These are phyloP conservation scores for Pseudanteris insignis DNA, from an alignment of 2,888 invertebrate species.

Conservation along the genomic window DNA sequence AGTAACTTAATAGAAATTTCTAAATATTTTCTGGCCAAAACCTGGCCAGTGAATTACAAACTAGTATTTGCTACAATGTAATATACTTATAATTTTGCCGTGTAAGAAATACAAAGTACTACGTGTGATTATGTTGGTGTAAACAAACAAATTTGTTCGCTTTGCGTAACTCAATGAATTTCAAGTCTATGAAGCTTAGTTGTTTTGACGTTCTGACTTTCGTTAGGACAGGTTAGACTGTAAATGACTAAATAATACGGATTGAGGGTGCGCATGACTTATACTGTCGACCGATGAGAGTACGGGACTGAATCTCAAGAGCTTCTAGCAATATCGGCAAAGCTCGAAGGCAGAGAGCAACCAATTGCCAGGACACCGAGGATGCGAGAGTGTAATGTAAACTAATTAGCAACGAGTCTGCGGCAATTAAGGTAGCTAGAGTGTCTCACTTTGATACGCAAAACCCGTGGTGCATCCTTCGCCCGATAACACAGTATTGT, in stretches of 20 bases:
- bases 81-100: too few species aligned
- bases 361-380: slow-evolving; percentile 50
- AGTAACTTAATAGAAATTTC: too few species aligned
- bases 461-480: slow-evolving; percentile 37
- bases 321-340: slow-evolving; percentile 54
- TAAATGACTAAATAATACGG: slow-evolving; percentile 20
- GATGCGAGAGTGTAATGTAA: slow-evolving; percentile 65
- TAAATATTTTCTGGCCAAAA: too few species aligned
- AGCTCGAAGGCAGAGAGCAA: slow-evolving; percentile 48
- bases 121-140: too few species aligned
- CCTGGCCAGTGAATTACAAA: too few species aligned
- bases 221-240: slow-evolving; percentile 2
- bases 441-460: slow-evolving; percentile 61
- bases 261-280: slow-evolving; percentile 2
- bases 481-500: slow-evolving; percentile 33
- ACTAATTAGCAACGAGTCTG: slow-evolving; percentile 65
- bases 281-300: slow-evolving; percentile 3
- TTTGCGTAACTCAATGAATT: too few species aligned
- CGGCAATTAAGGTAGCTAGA: slow-evolving; percentile 63
- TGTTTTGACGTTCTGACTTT: too few species aligned
- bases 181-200: too few species aligned
- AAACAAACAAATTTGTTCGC: too few species aligned
- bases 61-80: too few species aligned
- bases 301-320: slow-evolving; percentile 49
- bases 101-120: too few species aligned